Conservation (phyloP, 2,888 invertebrate genomes). For the Panzeria rudis region DNA sequence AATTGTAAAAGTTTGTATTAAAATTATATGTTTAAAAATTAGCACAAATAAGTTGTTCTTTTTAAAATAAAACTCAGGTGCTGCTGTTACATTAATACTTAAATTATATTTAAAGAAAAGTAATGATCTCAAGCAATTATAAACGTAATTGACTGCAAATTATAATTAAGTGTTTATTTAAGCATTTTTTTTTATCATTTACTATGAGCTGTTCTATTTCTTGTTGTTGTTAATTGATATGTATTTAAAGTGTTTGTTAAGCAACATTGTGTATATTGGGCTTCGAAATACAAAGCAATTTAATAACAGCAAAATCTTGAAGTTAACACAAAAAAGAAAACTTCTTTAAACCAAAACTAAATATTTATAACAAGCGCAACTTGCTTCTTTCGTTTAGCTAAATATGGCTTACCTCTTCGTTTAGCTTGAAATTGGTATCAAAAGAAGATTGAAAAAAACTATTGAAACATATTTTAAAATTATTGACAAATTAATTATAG, state of each 20-base stretch:
- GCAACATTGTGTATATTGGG: background rate
- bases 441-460: too few species aligned
- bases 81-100: slow-evolving; percentile 57
- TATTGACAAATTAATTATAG: too few species aligned
- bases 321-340: background rate
- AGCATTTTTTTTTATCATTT: slow-evolving; percentile 36
- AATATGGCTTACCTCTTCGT: too few species aligned
- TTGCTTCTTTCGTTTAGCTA: too few species aligned
- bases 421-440: too few species aligned
- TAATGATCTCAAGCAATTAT: slow-evolving; percentile 16
- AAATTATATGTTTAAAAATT: slow-evolving; percentile 12
- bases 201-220: slow-evolving; percentile 31
- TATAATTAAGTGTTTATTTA: slow-evolving; percentile 7
- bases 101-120: slow-evolving; percentile 4
- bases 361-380: too few species aligned
- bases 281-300: background rate
- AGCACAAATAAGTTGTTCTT: slow-evolving; percentile 65
- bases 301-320: background rate
- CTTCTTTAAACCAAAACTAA: too few species aligned
- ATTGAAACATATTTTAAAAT: too few species aligned
- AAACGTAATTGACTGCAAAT: background rate
- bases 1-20: background rate
- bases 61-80: slow-evolving; percentile 69
- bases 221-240: slow-evolving; percentile 61
- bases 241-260: slow-evolving; percentile 51